Evolutionary conservation across 2,113 vertebrate species (phyloP).

Genomic region (Maccullochella peelii): DNA sequence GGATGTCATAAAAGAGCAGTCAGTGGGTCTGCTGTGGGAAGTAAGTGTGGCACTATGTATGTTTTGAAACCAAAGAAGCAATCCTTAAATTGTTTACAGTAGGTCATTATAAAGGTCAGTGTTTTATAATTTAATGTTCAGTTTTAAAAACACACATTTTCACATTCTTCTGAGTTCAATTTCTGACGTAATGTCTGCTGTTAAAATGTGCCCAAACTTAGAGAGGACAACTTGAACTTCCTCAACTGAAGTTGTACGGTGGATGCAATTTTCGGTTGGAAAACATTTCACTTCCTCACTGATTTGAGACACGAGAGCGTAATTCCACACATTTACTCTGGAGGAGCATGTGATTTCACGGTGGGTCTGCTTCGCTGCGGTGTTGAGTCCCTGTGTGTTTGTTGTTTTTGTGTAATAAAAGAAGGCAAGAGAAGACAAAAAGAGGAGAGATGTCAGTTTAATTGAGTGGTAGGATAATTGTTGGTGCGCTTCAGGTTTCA

Average conservation of each 20-base stretch:
- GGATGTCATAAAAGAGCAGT: slow-evolving; percentile 15
- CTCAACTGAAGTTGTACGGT: slow-evolving; percentile 2
- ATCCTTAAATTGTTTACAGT: slow-evolving; percentile 7
- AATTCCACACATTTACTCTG: slow-evolving; percentile 29
- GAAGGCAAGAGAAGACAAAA: not conserved
- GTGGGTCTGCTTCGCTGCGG: slow-evolving; percentile 10
- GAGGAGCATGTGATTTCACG: slow-evolving; percentile 45
- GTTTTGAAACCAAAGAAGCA: slow-evolving; percentile 35
- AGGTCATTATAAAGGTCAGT: not conserved
- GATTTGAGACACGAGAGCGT: slow-evolving; percentile 42
- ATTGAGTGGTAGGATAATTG: slow-evolving; percentile 1
- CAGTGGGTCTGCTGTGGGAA: slow-evolving; percentile 6
- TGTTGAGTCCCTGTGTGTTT: slow-evolving; percentile 29
- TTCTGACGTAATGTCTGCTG: not conserved
- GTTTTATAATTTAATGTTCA: not conserved
- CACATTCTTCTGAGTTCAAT: not conserved
- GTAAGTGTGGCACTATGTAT: not conserved
- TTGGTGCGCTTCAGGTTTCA: slow-evolving; percentile 48
- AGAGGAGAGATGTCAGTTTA: slow-evolving; percentile 26
- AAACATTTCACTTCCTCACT: slow-evolving; percentile 36
- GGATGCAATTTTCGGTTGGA: slow-evolving; percentile 20
- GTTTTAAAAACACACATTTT: not conserved
- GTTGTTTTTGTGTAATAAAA: slow-evolving; percentile 53
- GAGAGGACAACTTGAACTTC: slow-evolving; percentile 23
- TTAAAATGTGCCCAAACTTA: not conserved